Conservation (phyloP, 2,888 invertebrate species). For the Neoaliturus tenellus region DNA sequence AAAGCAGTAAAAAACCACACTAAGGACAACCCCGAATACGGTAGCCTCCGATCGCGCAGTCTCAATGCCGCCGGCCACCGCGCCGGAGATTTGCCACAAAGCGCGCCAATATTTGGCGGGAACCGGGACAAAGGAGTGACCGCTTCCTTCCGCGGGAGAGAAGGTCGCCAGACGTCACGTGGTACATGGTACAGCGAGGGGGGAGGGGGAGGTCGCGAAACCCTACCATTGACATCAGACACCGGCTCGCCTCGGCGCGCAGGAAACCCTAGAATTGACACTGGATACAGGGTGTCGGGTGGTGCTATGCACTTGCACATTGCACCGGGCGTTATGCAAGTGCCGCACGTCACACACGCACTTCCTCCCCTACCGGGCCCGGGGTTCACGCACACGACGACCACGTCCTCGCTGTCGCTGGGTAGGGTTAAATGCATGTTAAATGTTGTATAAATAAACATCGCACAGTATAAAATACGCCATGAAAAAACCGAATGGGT, state of each 20-base stretch:
- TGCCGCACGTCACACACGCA: background rate
- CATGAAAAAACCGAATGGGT: too few relatives aligned
- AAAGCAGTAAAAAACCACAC: background rate
- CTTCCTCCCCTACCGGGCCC: background rate
- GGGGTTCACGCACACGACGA: too few relatives aligned
- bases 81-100: background rate
- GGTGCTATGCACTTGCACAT: background rate
- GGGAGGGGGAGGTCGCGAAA: constrained; percentile 18
- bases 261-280: constrained; percentile 30
- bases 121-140: constrained; percentile 13
- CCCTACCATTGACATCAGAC: constrained; percentile 35
- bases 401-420: too few relatives aligned
- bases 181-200: background rate
- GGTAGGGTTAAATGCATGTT: too few relatives aligned
- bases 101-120: constrained; percentile 28
- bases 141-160: constrained; percentile 27
- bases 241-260: constrained; percentile 22
- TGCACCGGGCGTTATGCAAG: constrained; percentile 10
- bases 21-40: background rate
- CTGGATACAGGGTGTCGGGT: constrained; percentile 10
- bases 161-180: constrained; percentile 41
- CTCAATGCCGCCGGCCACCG: constrained; percentile 7
- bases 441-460: too few relatives aligned
- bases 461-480: too few relatives aligned
- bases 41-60: background rate